A percentile compares a stretch with the other conserved stretches of the same genome.
Evolutionary conservation across 2,888 invertebrate species (phyloP).

Genomic region (Alentia gelatinosa): DNA sequence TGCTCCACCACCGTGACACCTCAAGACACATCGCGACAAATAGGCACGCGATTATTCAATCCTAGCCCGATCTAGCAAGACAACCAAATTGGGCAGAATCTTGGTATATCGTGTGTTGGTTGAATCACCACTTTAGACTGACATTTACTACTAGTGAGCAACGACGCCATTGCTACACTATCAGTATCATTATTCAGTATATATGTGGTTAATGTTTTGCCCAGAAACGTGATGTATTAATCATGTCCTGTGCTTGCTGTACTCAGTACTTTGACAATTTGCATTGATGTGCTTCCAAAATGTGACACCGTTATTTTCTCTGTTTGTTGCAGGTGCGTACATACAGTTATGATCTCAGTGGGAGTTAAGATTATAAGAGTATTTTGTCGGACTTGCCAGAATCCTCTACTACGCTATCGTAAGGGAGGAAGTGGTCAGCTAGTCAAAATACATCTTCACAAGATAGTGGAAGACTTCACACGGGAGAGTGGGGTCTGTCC

Average conservation of each 20-base stretch:
- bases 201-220: background rate
- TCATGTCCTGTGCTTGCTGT: background rate
- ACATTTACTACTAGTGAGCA: too few relatives aligned
- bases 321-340: background rate
- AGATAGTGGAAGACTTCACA: conserved; percentile 59
- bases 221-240: background rate
- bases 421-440: conserved; percentile 60
- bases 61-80: too few relatives aligned
- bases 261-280: background rate
- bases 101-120: too few relatives aligned
- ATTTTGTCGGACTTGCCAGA: conserved; percentile 55
- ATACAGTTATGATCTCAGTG: background rate
- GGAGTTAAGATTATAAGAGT: conserved; percentile 54
- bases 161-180: too few relatives aligned
- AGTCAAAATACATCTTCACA: conserved; percentile 60
- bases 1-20: too few relatives aligned
- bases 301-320: background rate
- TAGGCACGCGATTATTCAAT: too few relatives aligned
- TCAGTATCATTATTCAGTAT: too few relatives aligned
- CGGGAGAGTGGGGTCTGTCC: conserved; percentile 56
- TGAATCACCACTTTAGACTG: too few relatives aligned
- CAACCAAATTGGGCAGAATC: too few relatives aligned
- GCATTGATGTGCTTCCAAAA: too few relatives aligned
- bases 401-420: conserved; percentile 50
- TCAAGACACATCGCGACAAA: too few relatives aligned